Conservation (phyloP, 2,113 vertebrate species). For the Baryphthengus martii region DNA sequence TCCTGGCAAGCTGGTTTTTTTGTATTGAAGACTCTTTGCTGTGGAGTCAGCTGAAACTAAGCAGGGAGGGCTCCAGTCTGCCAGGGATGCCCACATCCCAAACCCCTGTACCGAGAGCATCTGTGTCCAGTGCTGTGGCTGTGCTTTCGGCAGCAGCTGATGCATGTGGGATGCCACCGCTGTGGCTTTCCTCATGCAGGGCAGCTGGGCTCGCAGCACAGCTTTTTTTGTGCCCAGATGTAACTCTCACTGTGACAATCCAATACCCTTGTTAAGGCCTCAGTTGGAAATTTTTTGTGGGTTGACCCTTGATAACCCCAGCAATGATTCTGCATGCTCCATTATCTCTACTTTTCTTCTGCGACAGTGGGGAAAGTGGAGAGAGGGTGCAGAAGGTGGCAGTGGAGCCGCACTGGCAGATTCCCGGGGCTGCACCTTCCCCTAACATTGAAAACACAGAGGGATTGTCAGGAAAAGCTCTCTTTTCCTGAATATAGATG, state of each 20-base stretch:
- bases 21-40: not conserved
- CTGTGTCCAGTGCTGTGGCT: not conserved
- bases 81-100: not conserved
- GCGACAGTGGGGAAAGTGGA: accelerated
- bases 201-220: accelerated
- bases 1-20: not conserved
- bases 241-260: not conserved
- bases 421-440: not conserved
- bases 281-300: not conserved
- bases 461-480: not conserved
- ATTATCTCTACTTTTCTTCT: not conserved
- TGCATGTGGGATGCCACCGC: not conserved
- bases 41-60: not conserved
- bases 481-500: not conserved
- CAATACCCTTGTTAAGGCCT: not conserved
- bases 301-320: not conserved
- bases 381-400: not conserved
- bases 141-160: not conserved
- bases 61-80: not conserved
- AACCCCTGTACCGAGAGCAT: not conserved
- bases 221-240: accelerated
- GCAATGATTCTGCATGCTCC: accelerated
- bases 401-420: not conserved
- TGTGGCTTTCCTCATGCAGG: not conserved
- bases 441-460: not conserved